Evolutionary conservation across 2,888 invertebrate genomes (phyloP).

Genomic region (Odontocerum albicorne): DNA sequence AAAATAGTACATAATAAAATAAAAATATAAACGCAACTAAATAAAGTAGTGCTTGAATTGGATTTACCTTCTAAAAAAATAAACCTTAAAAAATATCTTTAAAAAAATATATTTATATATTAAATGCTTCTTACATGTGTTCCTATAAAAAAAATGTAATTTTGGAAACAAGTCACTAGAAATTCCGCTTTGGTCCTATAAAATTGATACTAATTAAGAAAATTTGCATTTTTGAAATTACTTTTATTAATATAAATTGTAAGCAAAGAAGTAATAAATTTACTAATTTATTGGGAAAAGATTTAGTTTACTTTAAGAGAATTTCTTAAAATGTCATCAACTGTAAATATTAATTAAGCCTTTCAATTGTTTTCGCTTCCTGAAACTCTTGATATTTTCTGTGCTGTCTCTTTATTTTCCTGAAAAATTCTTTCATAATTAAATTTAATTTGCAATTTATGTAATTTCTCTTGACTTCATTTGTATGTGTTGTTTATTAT

Average conservation of each 20-base stretch:
- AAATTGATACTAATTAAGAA: background rate
- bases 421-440: conserved; percentile 27
- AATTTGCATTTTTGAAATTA: background rate
- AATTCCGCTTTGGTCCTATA: background rate
- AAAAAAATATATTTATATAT: conserved; percentile 9
- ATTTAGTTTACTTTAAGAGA: background rate
- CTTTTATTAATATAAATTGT: background rate
- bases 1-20: conserved; percentile 17
- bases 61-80: conserved; percentile 14
- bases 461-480: conserved; percentile 17
- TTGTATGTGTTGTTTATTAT: conserved; percentile 18
- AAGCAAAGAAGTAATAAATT: background rate
- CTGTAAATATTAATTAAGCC: conserved; percentile 5
- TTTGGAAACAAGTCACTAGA: conserved; percentile 13
- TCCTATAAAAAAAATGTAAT: background rate
- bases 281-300: background rate
- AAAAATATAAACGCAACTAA: conserved; percentile 10
- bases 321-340: background rate
- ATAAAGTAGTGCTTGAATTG: conserved; percentile 26
- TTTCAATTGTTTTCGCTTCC: conserved; percentile 28
- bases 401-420: conserved; percentile 28
- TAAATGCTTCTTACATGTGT: conserved; percentile 5
- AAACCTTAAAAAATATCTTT: background rate
- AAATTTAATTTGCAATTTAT: conserved; percentile 29
- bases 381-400: conserved; percentile 23